These are phyloP conservation scores for Lottia scabra DNA, from an alignment of 2,888 invertebrate genomes.

Conservation along the genomic window DNA sequence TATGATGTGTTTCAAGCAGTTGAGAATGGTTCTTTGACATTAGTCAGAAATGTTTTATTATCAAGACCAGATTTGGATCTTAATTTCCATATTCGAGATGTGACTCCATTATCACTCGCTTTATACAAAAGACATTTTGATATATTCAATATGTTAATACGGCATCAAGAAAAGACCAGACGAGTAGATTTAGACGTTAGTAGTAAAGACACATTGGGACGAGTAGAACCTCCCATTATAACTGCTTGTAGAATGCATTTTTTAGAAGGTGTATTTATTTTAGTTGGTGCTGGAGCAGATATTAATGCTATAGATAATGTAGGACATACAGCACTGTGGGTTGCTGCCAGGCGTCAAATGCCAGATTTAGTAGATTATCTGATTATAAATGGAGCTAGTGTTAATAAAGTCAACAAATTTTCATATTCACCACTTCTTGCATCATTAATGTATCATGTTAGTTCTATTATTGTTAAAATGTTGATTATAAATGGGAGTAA, in stretches of 20 bases:
- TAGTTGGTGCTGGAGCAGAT: constrained; percentile 63
- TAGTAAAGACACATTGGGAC: constrained; percentile 63
- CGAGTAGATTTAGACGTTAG: constrained; percentile 63
- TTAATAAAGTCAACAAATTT: constrained; percentile 62
- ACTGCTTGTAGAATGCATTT: constrained; percentile 68
- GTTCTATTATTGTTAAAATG: constrained; percentile 56
- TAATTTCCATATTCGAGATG: constrained; percentile 63
- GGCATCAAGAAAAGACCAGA: constrained; percentile 55
- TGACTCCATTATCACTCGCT: constrained; percentile 66
- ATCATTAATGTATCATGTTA: constrained; percentile 56
- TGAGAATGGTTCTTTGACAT: constrained; percentile 47
- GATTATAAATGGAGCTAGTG: constrained; percentile 59
- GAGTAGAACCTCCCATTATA: constrained; percentile 67
- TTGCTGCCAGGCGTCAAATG: constrained; percentile 56
- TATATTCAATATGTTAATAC: constrained; percentile 61
- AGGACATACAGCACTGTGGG: constrained; percentile 60
- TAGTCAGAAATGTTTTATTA: constrained; percentile 51
- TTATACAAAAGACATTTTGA: constrained; percentile 61
- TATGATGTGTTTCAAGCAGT: constrained; percentile 55
- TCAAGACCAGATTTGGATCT: constrained; percentile 60
- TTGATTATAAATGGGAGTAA: constrained; percentile 57
- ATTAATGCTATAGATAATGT: constrained; percentile 58
- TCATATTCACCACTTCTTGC: constrained; percentile 62
- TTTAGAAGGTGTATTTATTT: constrained; percentile 57
- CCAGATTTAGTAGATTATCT: constrained; percentile 56